Evolutionary conservation across 1,140 invertebrate genomes (phyloP).

Genomic region (Brachionus paranguensis): DNA sequence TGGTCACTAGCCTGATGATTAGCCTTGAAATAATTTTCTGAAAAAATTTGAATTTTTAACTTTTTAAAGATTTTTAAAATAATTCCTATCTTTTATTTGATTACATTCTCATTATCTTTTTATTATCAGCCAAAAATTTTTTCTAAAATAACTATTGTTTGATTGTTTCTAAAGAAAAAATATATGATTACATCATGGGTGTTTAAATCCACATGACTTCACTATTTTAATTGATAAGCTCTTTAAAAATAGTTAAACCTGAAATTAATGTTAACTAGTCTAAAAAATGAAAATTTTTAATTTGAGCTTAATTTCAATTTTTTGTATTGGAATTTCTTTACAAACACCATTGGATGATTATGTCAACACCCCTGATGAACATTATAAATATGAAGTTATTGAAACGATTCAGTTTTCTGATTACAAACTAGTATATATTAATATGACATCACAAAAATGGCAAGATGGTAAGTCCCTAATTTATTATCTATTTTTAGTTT

Average conservation of each 20-base stretch:
- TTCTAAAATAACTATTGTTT: too few species aligned
- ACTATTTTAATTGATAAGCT: background rate
- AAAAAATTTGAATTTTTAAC: too few species aligned
- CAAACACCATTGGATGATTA: slow-evolving; percentile 25
- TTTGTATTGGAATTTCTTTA: background rate
- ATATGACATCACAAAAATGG: slow-evolving; percentile 36
- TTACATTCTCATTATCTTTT: too few species aligned
- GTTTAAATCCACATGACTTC: background rate
- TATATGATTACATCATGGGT: background rate
- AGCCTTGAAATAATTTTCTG: too few species aligned
- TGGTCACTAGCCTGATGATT: too few species aligned
- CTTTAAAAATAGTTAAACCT: background rate
- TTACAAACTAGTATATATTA: background rate
- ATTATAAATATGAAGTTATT: background rate
- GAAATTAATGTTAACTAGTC: background rate
- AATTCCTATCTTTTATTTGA: too few species aligned
- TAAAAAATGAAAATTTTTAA: background rate
- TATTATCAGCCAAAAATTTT: too few species aligned
- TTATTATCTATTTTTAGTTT: background rate
- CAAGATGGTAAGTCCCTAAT: background rate
- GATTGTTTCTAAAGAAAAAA: too few species aligned
- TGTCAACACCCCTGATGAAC: background rate
- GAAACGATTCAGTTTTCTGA: background rate
- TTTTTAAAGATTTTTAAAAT: too few species aligned
- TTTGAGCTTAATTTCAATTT: background rate